Percentiles rank a stretch among this genome's conserved stretches.
These are phyloP conservation scores for Ochlodes sylvanus DNA, from an alignment of 2,888 invertebrate genomes.

Conservation along the genomic window DNA sequence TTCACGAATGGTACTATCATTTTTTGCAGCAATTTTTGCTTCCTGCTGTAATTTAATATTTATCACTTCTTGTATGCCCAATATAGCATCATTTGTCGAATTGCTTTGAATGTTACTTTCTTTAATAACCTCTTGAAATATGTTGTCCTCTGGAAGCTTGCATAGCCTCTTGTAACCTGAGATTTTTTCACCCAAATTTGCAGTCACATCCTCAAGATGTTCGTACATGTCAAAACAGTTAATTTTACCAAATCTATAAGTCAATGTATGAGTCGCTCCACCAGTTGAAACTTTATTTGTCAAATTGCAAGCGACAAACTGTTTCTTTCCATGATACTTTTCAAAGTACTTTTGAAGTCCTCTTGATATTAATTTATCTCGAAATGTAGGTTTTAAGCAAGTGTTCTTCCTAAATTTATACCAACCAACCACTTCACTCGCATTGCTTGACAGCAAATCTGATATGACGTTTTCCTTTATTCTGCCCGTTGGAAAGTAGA, in stretches of 20 bases:
- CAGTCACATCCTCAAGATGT: constrained; percentile 80
- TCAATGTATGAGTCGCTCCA: constrained; percentile 86
- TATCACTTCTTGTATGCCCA: constrained; percentile 75
- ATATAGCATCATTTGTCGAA: constrained; percentile 71
- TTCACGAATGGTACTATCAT: constrained; percentile 71
- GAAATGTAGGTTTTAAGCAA: constrained; percentile 83
- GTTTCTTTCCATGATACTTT: constrained; percentile 79
- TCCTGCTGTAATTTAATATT: constrained; percentile 69
- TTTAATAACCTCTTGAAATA: constrained; percentile 73
- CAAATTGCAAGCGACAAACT: constrained; percentile 87
- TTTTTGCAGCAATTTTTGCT: constrained; percentile 72
- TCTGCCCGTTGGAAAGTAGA: constrained; percentile 85
- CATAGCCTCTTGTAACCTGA: constrained; percentile 75
- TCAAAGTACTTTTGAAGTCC: constrained; percentile 85
- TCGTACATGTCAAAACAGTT: constrained; percentile 83
- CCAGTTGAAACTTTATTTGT: constrained; percentile 79
- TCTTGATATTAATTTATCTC: constrained; percentile 87
- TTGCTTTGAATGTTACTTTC: constrained; percentile 71
- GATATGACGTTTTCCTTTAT: constrained; percentile 83
- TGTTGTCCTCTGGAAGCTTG: constrained; percentile 63
- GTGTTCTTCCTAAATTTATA: constrained; percentile 86
- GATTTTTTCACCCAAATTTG: constrained; percentile 81
- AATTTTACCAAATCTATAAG: constrained; percentile 86
- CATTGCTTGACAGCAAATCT: constrained; percentile 79
- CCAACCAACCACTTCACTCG: constrained; percentile 87